Percentiles rank a stretch among this genome's conserved stretches.
These are phyloP conservation scores for Perithous albicinctus DNA, from an alignment of 2,888 invertebrate species.

Conservation along the genomic window DNA sequence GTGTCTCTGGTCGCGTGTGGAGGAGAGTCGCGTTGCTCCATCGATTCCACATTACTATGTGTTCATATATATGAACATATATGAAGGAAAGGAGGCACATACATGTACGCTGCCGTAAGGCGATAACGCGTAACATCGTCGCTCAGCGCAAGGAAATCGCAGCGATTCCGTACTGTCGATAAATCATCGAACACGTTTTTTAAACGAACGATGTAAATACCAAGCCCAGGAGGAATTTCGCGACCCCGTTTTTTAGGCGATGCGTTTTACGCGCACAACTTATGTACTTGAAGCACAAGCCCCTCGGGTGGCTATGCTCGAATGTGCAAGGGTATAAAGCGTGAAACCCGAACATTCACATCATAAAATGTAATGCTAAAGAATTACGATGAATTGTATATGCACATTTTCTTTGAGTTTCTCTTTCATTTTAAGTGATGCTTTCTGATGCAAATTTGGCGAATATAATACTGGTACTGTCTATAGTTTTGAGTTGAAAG, in stretches of 20 bases:
- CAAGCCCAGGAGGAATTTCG: slow-evolving; percentile 54
- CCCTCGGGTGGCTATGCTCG: slow-evolving; percentile 30
- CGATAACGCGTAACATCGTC: slow-evolving; percentile 42
- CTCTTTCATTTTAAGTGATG: too few species aligned
- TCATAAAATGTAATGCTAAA: too few species aligned
- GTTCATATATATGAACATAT: neutral
- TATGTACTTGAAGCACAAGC: neutral
- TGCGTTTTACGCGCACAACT: slow-evolving; percentile 18
- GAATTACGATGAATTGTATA: too few species aligned
- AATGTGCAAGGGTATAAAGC: neutral
- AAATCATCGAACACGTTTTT: slow-evolving; percentile 61
- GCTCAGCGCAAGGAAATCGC: slow-evolving; percentile 39
- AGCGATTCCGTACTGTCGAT: slow-evolving; percentile 42
- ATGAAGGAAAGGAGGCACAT: neutral
- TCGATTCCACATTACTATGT: slow-evolving; percentile 15
- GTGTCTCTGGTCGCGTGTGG: slow-evolving; percentile 24
- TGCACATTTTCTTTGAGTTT: too few species aligned
- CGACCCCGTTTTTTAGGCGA: slow-evolving; percentile 48
- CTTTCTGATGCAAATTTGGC: too few species aligned
- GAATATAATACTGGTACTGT: too few species aligned
- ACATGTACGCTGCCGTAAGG: neutral
- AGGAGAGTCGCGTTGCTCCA: slow-evolving; percentile 36
- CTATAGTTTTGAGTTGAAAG: too few species aligned
- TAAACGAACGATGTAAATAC: slow-evolving; percentile 37
- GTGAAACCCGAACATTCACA: neutral